phyloP scores from a whole-genome alignment of 2,888 invertebrate species.

The Anorthoa munda region DNA sequence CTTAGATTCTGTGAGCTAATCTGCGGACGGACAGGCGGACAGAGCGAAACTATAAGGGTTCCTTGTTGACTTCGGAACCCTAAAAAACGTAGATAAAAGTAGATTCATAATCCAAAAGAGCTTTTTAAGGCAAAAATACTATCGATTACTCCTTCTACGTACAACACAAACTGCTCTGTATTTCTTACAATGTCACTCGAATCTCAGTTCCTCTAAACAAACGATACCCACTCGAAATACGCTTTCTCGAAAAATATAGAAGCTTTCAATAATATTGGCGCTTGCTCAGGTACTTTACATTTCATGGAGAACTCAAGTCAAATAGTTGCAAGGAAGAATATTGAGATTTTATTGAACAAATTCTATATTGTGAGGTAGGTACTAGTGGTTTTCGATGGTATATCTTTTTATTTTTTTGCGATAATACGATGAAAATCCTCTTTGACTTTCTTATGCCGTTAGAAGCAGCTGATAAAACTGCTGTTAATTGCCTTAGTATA shows the following conservation, averaged over 20 bases:
- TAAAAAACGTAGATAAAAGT: too few relatives aligned
- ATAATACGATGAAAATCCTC: too few relatives aligned
- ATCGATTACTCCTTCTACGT: background rate
- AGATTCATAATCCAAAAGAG: too few relatives aligned
- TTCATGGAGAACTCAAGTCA: constrained; percentile 73
- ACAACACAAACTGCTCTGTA: background rate
- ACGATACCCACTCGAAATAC: constrained; percentile 18
- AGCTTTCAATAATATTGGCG: constrained; percentile 79
- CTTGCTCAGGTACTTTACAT: constrained; percentile 66
- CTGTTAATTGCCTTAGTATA: too few relatives aligned
- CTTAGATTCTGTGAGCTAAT: too few relatives aligned
- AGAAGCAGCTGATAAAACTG: too few relatives aligned
- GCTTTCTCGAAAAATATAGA: constrained; percentile 48
- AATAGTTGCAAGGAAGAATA: constrained; percentile 76
- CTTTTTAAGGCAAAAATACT: too few relatives aligned
- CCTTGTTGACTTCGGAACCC: too few relatives aligned
- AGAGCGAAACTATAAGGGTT: too few relatives aligned
- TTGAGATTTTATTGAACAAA: constrained; percentile 79
- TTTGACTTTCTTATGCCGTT: too few relatives aligned
- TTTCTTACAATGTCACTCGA: constrained; percentile 22
- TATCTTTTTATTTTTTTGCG: too few relatives aligned
- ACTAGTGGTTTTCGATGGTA: constrained; percentile 30
- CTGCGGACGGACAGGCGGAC: too few relatives aligned
- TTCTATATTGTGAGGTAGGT: constrained; percentile 43
- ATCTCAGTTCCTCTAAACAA: constrained; percentile 12